phyloP scores from a whole-genome alignment of 2,888 invertebrate species.

The Onchidella celtica region DNA sequence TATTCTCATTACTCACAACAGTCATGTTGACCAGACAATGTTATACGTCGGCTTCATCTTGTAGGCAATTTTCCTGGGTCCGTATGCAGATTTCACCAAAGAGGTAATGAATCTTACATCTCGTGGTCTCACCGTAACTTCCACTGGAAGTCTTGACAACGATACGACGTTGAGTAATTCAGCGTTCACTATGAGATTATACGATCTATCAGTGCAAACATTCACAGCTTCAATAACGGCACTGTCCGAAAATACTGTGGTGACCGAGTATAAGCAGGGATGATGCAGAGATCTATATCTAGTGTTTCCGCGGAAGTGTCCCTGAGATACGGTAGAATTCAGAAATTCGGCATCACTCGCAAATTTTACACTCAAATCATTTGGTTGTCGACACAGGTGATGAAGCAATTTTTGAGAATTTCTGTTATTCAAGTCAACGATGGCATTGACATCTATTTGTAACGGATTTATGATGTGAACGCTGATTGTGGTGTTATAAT shows the following conservation, averaged over 20 bases:
- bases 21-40: too few species aligned
- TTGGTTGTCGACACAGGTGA: slow-evolving; percentile 10
- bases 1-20: too few species aligned
- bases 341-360: background rate
- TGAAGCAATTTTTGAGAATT: background rate
- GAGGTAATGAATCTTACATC: background rate
- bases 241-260: slow-evolving; percentile 12
- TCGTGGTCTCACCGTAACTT: background rate
- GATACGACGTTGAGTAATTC: slow-evolving; percentile 21
- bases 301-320: slow-evolving; percentile 5
- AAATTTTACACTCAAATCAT: background rate
- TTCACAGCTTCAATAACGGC: background rate
- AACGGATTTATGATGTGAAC: background rate
- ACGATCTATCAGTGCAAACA: slow-evolving; percentile 6
- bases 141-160: background rate
- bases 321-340: background rate
- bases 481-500: background rate
- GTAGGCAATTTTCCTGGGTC: background rate
- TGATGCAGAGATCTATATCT: slow-evolving; percentile 10
- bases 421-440: background rate
- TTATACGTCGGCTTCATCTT: slow-evolving; percentile 3
- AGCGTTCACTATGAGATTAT: background rate
- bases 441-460: background rate
- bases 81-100: slow-evolving; percentile 24
- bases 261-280: slow-evolving; percentile 20